Conservation (phyloP, 2,113 vertebrate genomes). For the Chrysemys picta region DNA sequence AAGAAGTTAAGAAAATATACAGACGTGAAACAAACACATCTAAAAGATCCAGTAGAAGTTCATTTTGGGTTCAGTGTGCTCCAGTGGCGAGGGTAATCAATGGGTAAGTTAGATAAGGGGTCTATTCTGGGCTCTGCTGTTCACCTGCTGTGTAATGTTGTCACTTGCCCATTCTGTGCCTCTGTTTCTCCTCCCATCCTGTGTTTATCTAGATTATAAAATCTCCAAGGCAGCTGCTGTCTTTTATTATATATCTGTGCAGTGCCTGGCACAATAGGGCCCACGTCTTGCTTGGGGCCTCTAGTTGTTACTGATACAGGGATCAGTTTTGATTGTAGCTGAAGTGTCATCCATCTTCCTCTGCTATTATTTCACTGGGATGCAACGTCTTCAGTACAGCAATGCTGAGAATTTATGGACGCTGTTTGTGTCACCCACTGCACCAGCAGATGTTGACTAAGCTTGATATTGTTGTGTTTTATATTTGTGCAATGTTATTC, state of each 20-base stretch:
- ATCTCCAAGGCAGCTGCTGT: background rate
- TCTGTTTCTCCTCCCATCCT: background rate
- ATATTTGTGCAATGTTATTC: background rate
- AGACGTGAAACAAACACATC: background rate
- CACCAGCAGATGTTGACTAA: background rate
- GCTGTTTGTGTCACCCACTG: background rate
- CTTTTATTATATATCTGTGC: background rate
- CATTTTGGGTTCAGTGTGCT: background rate
- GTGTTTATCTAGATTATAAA: accelerated
- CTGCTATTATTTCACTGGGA: background rate
- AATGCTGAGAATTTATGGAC: background rate
- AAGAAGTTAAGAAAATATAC: background rate
- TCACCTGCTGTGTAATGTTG: background rate
- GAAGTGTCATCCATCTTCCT: background rate
- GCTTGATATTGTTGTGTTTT: background rate
- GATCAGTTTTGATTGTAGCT: background rate
- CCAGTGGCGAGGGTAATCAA: background rate
- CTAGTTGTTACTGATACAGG: background rate
- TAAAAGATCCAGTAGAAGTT: background rate
- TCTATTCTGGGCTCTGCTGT: background rate
- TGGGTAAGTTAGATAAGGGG: accelerated
- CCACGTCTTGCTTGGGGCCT: background rate
- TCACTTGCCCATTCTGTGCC: background rate
- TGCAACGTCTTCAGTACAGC: background rate
- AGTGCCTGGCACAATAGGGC: background rate